These are phyloP conservation scores for Drosophila flavopinicola DNA, from an alignment of 2,888 invertebrate genomes.

Conservation along the genomic window DNA sequence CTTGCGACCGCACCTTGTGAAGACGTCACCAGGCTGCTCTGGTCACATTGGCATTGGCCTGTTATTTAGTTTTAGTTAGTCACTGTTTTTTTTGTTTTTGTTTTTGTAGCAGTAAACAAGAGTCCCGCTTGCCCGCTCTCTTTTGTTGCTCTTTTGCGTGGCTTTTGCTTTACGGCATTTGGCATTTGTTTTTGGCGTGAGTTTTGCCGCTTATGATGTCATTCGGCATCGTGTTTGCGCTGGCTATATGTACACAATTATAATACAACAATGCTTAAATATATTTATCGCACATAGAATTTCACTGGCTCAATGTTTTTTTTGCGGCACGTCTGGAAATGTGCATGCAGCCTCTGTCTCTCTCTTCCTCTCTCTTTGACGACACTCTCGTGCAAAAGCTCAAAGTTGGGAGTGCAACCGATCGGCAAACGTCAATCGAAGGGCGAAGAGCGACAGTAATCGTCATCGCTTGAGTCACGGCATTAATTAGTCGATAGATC, in stretches of 20 bases:
- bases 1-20: conserved; percentile 47
- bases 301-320: conserved; percentile 35
- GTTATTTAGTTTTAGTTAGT: conserved; percentile 33
- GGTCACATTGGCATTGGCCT: conserved; percentile 27
- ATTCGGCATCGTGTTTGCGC: conserved; percentile 39
- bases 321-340: conserved; percentile 5
- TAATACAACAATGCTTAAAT: conserved; percentile 32
- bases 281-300: conserved; percentile 19
- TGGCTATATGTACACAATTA: conserved; percentile 29
- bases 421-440: conserved; percentile 27
- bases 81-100: conserved; percentile 16
- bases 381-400: not conserved
- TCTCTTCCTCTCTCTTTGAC: not conserved
- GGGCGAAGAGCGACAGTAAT: conserved; percentile 1
- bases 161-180: conserved; percentile 29
- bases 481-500: conserved; percentile 25
- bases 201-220: conserved; percentile 48
- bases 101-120: conserved; percentile 39
- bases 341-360: conserved; percentile 21
- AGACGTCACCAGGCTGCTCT: conserved; percentile 25
- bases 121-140: conserved; percentile 29
- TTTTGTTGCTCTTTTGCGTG: conserved; percentile 17
- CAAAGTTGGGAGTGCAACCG: conserved; percentile 21
- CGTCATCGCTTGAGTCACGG: conserved; percentile 45
- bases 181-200: conserved; percentile 23